Evolutionary conservation across 2,113 vertebrate species (phyloP), one percentile per base, ranked within the genome.

Genomic region (Montifringilla adamsi): DNA sequence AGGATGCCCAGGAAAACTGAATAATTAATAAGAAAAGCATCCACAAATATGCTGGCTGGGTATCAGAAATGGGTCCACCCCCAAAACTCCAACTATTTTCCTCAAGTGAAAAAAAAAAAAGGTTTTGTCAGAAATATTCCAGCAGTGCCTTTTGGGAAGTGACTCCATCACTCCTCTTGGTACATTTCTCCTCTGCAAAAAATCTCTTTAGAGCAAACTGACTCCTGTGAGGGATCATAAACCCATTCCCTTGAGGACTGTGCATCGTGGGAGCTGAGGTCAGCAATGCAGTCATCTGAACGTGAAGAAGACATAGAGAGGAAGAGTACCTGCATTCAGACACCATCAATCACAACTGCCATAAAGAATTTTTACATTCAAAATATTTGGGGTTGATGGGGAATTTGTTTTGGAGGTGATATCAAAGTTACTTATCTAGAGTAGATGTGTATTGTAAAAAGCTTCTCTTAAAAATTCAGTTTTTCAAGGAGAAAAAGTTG

Each of bases 11-110:
- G n/a, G 64, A 89, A 89, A 84, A 67, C 24, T 95, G 39, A 96
- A 96, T 92, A 92, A 95, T 94, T 93, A 49, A 89, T 92, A 63
- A 60, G 68, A 72, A 90, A 74, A 86, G 0, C 33, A 68, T 89
- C 64, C 50, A 70, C 64, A 90, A 81, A 84, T 78, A 67, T 37
- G 10, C 28, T 87, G 43, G 15, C 43, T 87, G 39, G 21, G 35
- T 86, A 30, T 84, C 46, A 74, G 47, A 66, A 91, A 70, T 49
- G 33, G 19, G 33, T 56, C 43, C 90, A 84, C 13, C 17, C 76
- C n/a, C 4, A 37, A 50, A 95, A 94, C 77, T 83, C 33, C 90
- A 87, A 92, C 58, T 43, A 33, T 3, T 12, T 56, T 28, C 63
- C 60, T 50, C 4, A 69, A 93, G 50, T 28, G 7, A 7, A 88